Base-by-base conservation (phyloP, 2,113 vertebrate species). In the Sturnira hondurensis region DNA sequence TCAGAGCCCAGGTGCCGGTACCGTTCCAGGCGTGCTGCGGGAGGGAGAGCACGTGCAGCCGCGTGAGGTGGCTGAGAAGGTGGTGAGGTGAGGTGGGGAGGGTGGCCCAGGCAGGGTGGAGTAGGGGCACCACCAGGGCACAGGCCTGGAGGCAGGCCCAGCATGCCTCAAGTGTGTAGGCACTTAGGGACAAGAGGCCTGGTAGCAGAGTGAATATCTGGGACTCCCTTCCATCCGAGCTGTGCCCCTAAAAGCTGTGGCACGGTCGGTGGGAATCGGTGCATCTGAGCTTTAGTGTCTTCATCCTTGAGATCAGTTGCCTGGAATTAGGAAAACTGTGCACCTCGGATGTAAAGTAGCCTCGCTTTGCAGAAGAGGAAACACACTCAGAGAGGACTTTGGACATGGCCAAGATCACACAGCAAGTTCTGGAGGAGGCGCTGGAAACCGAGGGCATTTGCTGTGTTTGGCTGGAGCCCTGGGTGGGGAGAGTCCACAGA, bases 1-100 rank as follows among this genome's bases (percentile, higher is more conserved):
- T 99, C 99, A 0, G 99, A 99, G 7, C 98, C 99, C 97, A 99
- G 90, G 98, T 99, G 99, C 82, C 98, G 99, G 96, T 99, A 99
- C 8, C 99, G 98, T 70, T 99, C 99, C 0, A 99, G 99, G 67
- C 99, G 99, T 15, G 99, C 99, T 99, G 97, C 84, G 28, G 82
- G 52, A 41, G 2, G 24, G 19, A 47, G 36, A 58, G 38, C 61
- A 8, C 2, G 0, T 5, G 43, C 1, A 2, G 56, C 22, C 26
- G 1, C 6, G 61, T 1, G 63, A 20, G 26, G 86, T 2, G 31
- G 68, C 38, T 13, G 13, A 3, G 0, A 19, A 65, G 63, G 71
- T 47, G 1, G 19, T 0, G 17, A 24, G 41, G 31, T 8, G 19
- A 36, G 2, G 22, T 26, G 17, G n/a, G 22, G 76, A 54, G 33